phyloP scores from a whole-genome alignment of 1,140 invertebrate genomes.

The Drosophila pseudoobscura region DNA sequence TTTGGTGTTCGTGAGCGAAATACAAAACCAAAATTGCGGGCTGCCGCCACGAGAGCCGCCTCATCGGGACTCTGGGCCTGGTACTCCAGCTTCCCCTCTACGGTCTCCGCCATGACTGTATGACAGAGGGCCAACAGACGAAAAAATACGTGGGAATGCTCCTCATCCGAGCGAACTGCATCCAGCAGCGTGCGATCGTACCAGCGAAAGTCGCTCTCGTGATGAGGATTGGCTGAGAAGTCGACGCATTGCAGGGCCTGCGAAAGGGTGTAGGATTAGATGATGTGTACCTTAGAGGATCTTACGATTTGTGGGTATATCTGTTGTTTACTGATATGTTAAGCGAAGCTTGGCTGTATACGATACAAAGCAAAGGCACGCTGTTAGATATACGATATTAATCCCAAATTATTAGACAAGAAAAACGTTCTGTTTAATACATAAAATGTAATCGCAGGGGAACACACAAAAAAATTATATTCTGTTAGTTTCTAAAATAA shows the following conservation, averaged over 20 bases:
- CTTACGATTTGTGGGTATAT: slow-evolving; percentile 9
- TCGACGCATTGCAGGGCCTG: slow-evolving; percentile 92
- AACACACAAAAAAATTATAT: too few relatives aligned
- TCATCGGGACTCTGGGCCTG: slow-evolving; percentile 99
- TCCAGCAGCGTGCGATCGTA: slow-evolving; percentile 95
- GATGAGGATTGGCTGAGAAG: slow-evolving; percentile 96
- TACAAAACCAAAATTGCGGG: slow-evolving; percentile 99
- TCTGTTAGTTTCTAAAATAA: too few relatives aligned
- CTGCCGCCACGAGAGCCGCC: slow-evolving; percentile 97
- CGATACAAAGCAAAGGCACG: slow-evolving; percentile 18
- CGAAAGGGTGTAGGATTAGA: not conserved
- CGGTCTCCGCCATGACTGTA: slow-evolving; percentile 98
- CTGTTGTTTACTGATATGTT: slow-evolving; percentile 11
- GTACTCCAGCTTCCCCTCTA: slow-evolving; percentile 86
- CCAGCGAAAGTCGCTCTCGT: slow-evolving; percentile 96
- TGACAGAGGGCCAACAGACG: slow-evolving; percentile 95
- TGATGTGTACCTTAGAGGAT: not conserved
- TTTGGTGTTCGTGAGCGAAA: slow-evolving; percentile 97
- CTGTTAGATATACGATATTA: not conserved
- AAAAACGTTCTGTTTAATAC: too few relatives aligned
- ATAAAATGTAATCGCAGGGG: not conserved
- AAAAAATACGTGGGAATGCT: slow-evolving; percentile 93
- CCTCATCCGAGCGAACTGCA: slow-evolving; percentile 90
- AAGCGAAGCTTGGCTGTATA: slow-evolving; percentile 32
- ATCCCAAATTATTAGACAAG: not conserved